Base-by-base conservation (phyloP, 1,140 invertebrate genomes). In the Gryon sp. region DNA sequence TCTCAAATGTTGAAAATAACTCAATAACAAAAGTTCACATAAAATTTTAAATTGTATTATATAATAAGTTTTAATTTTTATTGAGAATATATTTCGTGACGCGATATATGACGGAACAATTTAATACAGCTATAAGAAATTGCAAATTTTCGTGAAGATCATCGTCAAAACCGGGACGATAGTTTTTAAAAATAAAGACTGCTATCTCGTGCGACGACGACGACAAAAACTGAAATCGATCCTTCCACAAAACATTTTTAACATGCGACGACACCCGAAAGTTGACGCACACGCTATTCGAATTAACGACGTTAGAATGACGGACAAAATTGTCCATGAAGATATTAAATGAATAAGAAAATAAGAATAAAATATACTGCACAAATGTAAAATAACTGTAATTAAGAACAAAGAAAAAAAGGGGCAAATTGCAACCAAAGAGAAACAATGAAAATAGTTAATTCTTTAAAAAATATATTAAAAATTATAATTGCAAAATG, bases 181-280 rank as follows among this genome's bases (percentile, higher is more conserved):
- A n/a, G 68, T 26, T 63, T 78, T 78, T 70, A 66, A 68, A 73
- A 78, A 78, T 68, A 68, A 77, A 72, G 40, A 46, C 50, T 7
- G 55, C n/a, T n/a, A n/a, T 60, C 57, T 55, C 30, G 50, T 8
- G 52, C 5, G 8, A 34, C 15, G 26, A 7, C 38, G 24, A 50
- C 63, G 55, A 36, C 24, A 12, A 1, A 22, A 11, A 32, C 53
- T 62, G 73, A 68, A 74, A 74, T 74, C 70, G 70, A 66, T 74
- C 70, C 45, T 65, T 65, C 69, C 38, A 60, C 36, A 66, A 60
- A 74, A 43, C 45, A 22, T 52, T 52, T 45, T 20, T 26, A 11
- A 38, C 40, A 18, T 19, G 12, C 57, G 5, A 45, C 28, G 18
- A 28, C 32, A 15, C 8, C 11, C 24, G 19, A 59, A 43, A 69